Base-by-base conservation (phyloP, 2,113 vertebrate genomes). In the Arizona elegans region DNA sequence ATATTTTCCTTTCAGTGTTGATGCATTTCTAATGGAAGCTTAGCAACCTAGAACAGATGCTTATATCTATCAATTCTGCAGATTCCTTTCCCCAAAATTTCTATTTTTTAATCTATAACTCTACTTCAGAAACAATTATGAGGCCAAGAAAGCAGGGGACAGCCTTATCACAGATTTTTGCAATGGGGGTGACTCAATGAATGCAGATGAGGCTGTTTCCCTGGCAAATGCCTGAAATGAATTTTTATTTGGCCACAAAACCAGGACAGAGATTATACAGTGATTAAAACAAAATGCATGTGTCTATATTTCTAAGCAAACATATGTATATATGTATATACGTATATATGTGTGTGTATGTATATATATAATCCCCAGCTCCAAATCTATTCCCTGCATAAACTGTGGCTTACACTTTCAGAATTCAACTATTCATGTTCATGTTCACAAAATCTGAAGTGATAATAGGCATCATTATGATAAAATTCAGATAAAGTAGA, bases 401-500 rank as follows among this genome's bases (percentile, higher is more conserved):
- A 62, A 10, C 87, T 85, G 53, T 54, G 43, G 17, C 53, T 38
- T 92, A 29, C 5, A 38, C 29, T 52, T 92, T 87, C 17, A 33
- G 70, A 90, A 86, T 23, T 47, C 29, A 52, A 56, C 19, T 70
- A 26, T 52, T 54, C 1, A 8, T 70, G 43, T 59, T 92, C 38
- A n/a, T n/a, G 15, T 70, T 88, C 86, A 47, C 11, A 56, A 70
- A 89, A 59, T 29, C 29, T 59, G 24, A n/a, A 47, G 65, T 65
- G 54, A 93, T 86, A 52, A 93, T 86, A 85, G 70, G 33, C 88
- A 86, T 62, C 17, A 53, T 93, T 38, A 86, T 86, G 56, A 65
- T 85, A 86, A 47, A 90, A 93, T 93, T 86, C 88, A 86, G 81
- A 87, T 93, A 62, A 86, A 62, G 47, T 53, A 54, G 89, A 87